A percentile compares a stretch with the other conserved stretches of the same genome.
phyloP scores from a whole-genome alignment of 2,888 invertebrate species.

The Caenorhabditis virilis region DNA sequence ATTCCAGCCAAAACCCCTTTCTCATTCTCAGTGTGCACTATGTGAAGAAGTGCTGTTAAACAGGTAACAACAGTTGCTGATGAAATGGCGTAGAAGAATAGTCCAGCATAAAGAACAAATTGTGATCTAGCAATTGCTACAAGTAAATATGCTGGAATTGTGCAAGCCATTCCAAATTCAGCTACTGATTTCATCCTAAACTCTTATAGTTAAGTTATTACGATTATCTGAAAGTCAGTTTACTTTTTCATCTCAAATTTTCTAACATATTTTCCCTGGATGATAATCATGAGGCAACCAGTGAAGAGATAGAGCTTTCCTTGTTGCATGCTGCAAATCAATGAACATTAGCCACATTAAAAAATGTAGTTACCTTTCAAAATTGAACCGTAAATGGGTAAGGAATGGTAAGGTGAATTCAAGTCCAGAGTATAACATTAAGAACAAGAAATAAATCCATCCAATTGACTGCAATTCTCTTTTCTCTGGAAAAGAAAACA shows the following conservation, averaged over 20 bases:
- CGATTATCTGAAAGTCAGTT: constrained; percentile 44
- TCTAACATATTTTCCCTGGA: constrained; percentile 86
- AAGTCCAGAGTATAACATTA: constrained; percentile 91
- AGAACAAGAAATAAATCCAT: constrained; percentile 79
- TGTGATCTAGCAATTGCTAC: constrained; percentile 78
- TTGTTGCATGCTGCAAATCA: constrained; percentile 82
- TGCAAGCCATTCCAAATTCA: constrained; percentile 78
- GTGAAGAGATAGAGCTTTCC: constrained; percentile 95
- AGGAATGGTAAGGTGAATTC: constrained; percentile 97
- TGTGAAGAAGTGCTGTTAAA: constrained; percentile 88
- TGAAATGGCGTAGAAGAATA: constrained; percentile 83
- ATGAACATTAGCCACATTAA: not conserved
- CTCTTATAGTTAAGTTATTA: constrained; percentile 46
- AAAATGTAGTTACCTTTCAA: constrained; percentile 73
- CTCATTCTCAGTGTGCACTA: constrained; percentile 78
- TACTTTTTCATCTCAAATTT: constrained; percentile 77
- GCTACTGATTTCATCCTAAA: constrained; percentile 54
- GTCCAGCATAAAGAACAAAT: constrained; percentile 79
- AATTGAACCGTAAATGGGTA: constrained; percentile 87
- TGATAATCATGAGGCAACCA: constrained; percentile 86
- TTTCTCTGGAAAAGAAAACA: constrained; percentile 38
- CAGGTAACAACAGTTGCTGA: constrained; percentile 87
- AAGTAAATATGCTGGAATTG: constrained; percentile 84
- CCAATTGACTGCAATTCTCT: constrained; percentile 64
- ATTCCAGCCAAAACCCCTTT: constrained; percentile 92